Base-by-base conservation (phyloP, 1,140 invertebrate species). In the Drosophila subobscura region DNA sequence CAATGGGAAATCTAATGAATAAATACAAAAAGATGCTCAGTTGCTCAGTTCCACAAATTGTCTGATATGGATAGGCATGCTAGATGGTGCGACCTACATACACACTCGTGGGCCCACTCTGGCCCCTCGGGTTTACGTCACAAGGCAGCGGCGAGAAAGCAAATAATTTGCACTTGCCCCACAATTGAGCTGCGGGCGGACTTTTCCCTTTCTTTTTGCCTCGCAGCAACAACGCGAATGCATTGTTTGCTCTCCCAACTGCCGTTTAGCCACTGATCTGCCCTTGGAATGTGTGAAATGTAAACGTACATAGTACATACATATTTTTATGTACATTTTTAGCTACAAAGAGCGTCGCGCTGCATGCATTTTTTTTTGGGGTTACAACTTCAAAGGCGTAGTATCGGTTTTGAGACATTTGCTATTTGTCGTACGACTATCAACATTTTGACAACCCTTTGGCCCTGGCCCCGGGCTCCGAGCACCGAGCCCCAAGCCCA, bases 81-180 rank as follows among this genome's bases (percentile, higher is more conserved):
- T n/a, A n/a, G n/a, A 54, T 61, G 10, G 50, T 8, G 5, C 50
- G 68, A 72, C 70, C 70, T 10, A 72, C 52, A 63, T 72, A 20
- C 22, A 29, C 10, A 2, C 29, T 8, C 29, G 16, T 37, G 5
- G 29, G 8, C 16, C 22, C 50, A 55, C 20, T 27, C 2, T 8
- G 4, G 8, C 4, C 22, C 22, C 41, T 20, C 2, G 12, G 10
- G n/a, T 23, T 63, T 68, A 75, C 61, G 72, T 75, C 72, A 75
- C 50, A 67, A 16, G 41, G 29, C 25, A 40, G 37, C 44, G 16
- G 12, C 60, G 72, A 74, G 71, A 75, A 86, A 85, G 81, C 45
- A 86, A 84, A 84, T 61, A 81, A 63, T 57, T 80, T 70, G 50
- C 54, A 64, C 50, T 73, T 41, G 47, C 49, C 58, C 55, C 41